Evolutionary conservation across 2,888 invertebrate genomes (phyloP), one percentile per base, ranked within the genome.

Genomic region (Boloria selene): DNA sequence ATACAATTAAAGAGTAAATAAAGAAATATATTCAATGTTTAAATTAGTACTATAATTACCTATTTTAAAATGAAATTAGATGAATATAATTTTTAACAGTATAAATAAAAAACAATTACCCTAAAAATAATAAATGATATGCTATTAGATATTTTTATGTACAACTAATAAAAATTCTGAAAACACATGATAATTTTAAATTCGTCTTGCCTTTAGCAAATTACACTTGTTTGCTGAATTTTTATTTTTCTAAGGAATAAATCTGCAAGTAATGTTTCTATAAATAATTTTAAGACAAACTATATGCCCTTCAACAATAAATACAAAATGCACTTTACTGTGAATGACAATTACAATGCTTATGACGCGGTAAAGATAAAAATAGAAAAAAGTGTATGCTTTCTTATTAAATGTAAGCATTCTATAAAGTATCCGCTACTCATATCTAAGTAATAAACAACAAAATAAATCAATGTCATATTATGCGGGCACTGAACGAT

Each of bases 381-480:
- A 73, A 72, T 70, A 75, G 70, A 72, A 70, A 59, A 71, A 70
- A 70, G 59, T 64, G 68, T 45, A 42, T 45, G 16, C 16, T 47
- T 47, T n/a, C n/a, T n/a, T 16, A 4, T n/a, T 47, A 47, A 75
- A 81, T 79, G 68, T 65, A 74, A 73, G 72, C 56, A 63, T 17
- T 64, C 6, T 26, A 64, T n/a, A n/a, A n/a, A 52, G 47, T 47
- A 53, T 61, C 31, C 49, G 50, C 45, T 61, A 38, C 13, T n/a
- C 55, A n/a, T 53, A 65, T 67, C 70, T 47, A 65, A 54, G 56
- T 61, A 49, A 70, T 55, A 54, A 65, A 60, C 64, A 62, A 74
- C 73, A 69, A 75, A 74, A 77, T 73, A 75, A 76, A 81, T 80
- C 74, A 70, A 63, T 70, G 70, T 68, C 69, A 64, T 62, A 70